Conservation (phyloP, 2,797 vertebrate species). For the Margarornis squamiger region DNA sequence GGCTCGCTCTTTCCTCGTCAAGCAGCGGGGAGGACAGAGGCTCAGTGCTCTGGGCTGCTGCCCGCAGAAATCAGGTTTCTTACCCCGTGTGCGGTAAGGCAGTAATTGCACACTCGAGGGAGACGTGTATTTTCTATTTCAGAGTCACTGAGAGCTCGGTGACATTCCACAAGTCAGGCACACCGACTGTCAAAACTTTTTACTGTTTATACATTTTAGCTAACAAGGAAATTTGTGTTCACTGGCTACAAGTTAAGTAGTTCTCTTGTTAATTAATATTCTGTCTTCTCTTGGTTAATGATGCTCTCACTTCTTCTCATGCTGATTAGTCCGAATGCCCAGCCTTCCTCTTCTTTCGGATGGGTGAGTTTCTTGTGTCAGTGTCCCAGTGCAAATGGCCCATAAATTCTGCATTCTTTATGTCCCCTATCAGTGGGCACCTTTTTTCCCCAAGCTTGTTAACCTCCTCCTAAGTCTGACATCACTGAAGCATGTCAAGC, state of each 20-base stretch:
- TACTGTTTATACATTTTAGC: neutral
- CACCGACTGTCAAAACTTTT: neutral
- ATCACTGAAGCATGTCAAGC: neutral
- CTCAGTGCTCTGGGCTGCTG: too few species aligned
- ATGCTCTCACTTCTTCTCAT: neutral
- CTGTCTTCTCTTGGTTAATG: neutral
- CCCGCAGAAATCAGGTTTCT: neutral
- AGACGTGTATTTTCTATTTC: too few species aligned
- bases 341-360: neutral
- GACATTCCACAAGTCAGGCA: neutral
- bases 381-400: neutral
- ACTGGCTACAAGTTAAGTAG: neutral
- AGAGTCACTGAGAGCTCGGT: neutral
- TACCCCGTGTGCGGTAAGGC: neutral
- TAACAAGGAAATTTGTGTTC: neutral
- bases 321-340: neutral
- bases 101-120: neutral
- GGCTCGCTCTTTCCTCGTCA: too few species aligned
- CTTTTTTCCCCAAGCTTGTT: neutral
- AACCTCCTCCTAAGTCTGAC: neutral
- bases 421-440: neutral
- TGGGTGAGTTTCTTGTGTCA: neutral
- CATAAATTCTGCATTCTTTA: neutral
- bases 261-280: neutral
- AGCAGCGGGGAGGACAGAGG: too few species aligned